Evolutionary conservation across 2,113 vertebrate species (phyloP).

Genomic region (Promerops cafer): DNA sequence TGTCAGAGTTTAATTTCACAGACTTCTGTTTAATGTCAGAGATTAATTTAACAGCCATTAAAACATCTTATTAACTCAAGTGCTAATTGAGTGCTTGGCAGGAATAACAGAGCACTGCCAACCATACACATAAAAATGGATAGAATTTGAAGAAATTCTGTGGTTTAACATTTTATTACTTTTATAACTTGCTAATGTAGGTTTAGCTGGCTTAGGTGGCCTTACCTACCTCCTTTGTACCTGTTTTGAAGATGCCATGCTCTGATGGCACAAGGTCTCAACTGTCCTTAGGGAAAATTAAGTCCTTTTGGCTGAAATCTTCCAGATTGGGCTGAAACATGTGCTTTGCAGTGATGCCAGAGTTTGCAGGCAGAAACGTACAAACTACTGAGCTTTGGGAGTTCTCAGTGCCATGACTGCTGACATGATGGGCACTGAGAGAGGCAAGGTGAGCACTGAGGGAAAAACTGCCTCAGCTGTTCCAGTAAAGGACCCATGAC

Average conservation of each 20-base stretch:
- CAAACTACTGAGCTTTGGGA: background rate
- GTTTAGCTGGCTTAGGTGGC: background rate
- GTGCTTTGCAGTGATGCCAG: background rate
- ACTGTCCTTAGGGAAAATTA: background rate
- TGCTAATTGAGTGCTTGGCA: slow-evolving; percentile 58
- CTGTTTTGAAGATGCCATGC: background rate
- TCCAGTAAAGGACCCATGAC: background rate
- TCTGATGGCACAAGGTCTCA: background rate
- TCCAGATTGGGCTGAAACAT: background rate
- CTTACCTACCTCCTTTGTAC: background rate
- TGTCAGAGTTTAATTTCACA: slow-evolving; percentile 32
- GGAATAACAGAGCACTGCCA: slow-evolving; percentile 13
- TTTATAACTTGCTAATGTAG: background rate
- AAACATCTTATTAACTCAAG: slow-evolving; percentile 59
- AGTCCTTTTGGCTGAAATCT: background rate
- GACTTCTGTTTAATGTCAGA: background rate
- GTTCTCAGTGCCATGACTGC: background rate
- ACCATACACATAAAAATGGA: background rate
- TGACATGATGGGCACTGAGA: background rate
- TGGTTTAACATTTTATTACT: background rate
- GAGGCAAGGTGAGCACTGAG: background rate
- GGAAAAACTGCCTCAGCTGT: background rate
- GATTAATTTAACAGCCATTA: slow-evolving; percentile 60
- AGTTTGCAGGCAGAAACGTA: background rate
- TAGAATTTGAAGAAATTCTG: background rate